A percentile compares a stretch with the other conserved stretches of the same genome.
These are phyloP conservation scores for Ophion ventricosus DNA, from an alignment of 2,888 invertebrate genomes.

Conservation along the genomic window DNA sequence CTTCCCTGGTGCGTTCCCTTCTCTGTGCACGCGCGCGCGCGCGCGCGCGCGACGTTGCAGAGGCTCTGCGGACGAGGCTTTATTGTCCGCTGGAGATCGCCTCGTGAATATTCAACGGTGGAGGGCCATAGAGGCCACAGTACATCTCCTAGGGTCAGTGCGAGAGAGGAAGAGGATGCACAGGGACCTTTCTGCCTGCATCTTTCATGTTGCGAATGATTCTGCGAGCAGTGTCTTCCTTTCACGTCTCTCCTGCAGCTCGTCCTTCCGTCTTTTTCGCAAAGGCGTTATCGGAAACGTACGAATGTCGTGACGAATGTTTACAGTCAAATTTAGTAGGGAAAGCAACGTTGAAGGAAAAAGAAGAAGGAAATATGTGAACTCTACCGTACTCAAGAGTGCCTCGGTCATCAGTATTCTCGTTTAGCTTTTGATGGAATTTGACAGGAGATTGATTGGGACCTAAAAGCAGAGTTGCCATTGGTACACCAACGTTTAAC, in stretches of 20 bases:
- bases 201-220: conserved; percentile 25
- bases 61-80: conserved; percentile 67
- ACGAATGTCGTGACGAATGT: conserved; percentile 67
- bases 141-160: not conserved
- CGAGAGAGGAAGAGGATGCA: conserved; percentile 28
- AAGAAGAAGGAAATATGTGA: not conserved
- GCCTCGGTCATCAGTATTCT: not conserved
- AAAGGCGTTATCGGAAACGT: conserved; percentile 71
- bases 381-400: not conserved
- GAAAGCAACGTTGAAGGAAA: not conserved
- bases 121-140: conserved; percentile 48
- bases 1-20: conserved; percentile 8
- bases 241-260: not conserved
- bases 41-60: conserved; percentile 50
- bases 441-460: not conserved
- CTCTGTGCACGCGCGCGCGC: conserved; percentile 30
- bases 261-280: conserved; percentile 53
- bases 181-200: conserved; percentile 6
- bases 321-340: conserved; percentile 62
- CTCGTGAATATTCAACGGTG: conserved; percentile 78
- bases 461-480: not conserved
- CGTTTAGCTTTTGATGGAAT: not conserved
- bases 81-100: conserved; percentile 72
- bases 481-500: not conserved
- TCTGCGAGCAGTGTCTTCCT: conserved; percentile 5